Conservation (phyloP, 1,140 invertebrate species). For the Drosophila arizonae region DNA sequence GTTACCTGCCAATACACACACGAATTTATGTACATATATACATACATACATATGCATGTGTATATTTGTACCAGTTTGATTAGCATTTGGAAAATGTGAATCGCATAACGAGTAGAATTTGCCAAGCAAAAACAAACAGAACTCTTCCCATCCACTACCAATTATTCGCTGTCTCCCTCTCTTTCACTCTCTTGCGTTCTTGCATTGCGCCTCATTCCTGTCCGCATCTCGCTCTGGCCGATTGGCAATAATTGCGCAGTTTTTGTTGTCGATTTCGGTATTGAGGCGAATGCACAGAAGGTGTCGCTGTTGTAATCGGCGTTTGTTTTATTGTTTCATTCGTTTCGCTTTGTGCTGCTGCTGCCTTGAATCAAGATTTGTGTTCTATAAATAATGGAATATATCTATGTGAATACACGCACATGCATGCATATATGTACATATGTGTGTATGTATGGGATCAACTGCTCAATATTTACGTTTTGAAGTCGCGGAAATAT, state of each 20-base stretch:
- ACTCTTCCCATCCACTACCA: not conserved
- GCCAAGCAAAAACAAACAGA: conserved; percentile 35
- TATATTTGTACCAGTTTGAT: conserved; percentile 8
- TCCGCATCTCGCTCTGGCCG: not conserved
- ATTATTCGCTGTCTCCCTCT: not conserved
- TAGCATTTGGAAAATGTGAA: conserved; percentile 63
- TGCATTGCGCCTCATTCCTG: not conserved
- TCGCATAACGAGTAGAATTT: conserved; percentile 50
- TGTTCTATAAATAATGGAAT: conserved; percentile 75
- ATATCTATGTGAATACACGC: conserved; percentile 17
- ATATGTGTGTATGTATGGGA: conserved; percentile 6
- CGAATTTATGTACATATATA: not conserved
- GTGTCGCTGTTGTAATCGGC: conserved; percentile 71
- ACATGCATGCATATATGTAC: not conserved
- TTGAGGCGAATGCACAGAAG: conserved; percentile 54
- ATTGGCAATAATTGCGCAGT: conserved; percentile 72
- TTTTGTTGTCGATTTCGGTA: conserved; percentile 53
- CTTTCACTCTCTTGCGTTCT: not conserved
- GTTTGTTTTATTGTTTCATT: conserved; percentile 59
- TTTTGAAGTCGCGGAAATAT: conserved; percentile 49
- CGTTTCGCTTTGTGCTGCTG: conserved; percentile 6
- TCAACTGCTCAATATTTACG: conserved; percentile 41
- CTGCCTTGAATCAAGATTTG: conserved; percentile 75
- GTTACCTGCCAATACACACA: conserved; percentile 19
- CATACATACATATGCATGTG: conserved; percentile 1